Evolutionary conservation across 2,797 vertebrate genomes (phyloP), one percentile per base, ranked within the genome.

Genomic region (Halcyon chelicuti): DNA sequence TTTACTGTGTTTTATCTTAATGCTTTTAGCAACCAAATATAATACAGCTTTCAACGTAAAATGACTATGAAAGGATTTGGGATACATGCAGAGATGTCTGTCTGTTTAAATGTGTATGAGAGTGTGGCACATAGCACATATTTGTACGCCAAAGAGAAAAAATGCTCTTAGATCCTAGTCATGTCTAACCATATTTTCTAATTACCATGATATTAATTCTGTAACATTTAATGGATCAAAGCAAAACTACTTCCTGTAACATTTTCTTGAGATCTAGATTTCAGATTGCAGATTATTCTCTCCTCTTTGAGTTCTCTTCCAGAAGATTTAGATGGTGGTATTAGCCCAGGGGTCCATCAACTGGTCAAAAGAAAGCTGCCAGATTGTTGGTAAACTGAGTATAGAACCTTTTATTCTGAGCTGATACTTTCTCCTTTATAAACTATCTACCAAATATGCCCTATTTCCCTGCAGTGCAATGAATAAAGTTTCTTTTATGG

Each of bases 11-110:
- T 91, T 90, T 58, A 91, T 86, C 65, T 61, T 85, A 81, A 81
- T n/a, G 72, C 83, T 90, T 95, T 94, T 93, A 92, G 70, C 42
- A 79, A 88, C 16, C 28, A 31, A 75, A 84, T 76, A 46, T 91
- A 95, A 91, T 17, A 73, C 17, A 68, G 35, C 46, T 68, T 65
- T 60, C 65, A 52, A 86, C 68, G 60, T 14, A 86, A 93, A 94
- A 86, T 44, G 20, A 26, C 72, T 89, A 44, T 9, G 52, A 75
- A 90, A 93, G 71, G 31, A 80, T 35, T 49, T 89, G 28, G 66
- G 37, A 72, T 22, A 86, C 66, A 91, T 57, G 70, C 46, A 84
- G 49, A 86, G 86, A 95, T 79, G 70, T 71, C 84, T 93, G 29
- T 67, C 57, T 72, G 37, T 65, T 71, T 89, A 84, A 86, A 75